Evolutionary conservation across 92 coral and sea anemone genomes (phyloP), one percentile per base, ranked within the genome.

Genomic region (Epizoanthus illoricatus): DNA sequence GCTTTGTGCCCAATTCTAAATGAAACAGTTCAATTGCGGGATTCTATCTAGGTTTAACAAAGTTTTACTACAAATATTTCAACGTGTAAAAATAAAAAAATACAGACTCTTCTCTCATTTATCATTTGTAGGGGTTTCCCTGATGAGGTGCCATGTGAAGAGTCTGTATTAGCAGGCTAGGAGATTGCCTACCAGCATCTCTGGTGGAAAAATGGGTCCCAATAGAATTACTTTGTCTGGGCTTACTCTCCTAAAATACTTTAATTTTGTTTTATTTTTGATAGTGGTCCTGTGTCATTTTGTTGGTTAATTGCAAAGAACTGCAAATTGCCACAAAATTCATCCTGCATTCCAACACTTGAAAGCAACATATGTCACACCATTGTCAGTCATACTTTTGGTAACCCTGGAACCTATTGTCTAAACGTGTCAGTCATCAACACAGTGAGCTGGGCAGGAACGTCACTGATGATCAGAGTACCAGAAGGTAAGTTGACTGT

Each of bases 371-470:
- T 8, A 21, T 78, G 82, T 8, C 71, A 63, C 41, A 62, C 82
- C 0, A 62, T 56, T 62, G 85, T 92, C 49, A 90, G 88, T 74
- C 90, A 90, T 72, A 90, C 84, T 19, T 83, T 88, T 41, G 70
- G 33, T 47, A 69, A 84, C 74, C 39, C 84, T 55, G 94, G 92
- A 10, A 36, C 67, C 5, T 88, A 71, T 79, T 83, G 80, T 58
- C 84, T 92, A 80, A 85, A 84, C 55, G 83, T 92, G 69, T 61
- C 88, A 20, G 97, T 90, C 17, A 64, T 65, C 67, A 92, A 90
- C 81, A 76, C 69, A 36, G 97, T 92, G 55, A 89, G 97, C 73
- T 79, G 73, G 7, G 84, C 84, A 15, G 88, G 71, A 81, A 92
- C 85, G 4, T 89, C 87, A 24, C 83, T 88, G 9, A 79, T 56